phyloP scores from a whole-genome alignment of 2,113 vertebrate species.

The Poecilia latipinna region DNA sequence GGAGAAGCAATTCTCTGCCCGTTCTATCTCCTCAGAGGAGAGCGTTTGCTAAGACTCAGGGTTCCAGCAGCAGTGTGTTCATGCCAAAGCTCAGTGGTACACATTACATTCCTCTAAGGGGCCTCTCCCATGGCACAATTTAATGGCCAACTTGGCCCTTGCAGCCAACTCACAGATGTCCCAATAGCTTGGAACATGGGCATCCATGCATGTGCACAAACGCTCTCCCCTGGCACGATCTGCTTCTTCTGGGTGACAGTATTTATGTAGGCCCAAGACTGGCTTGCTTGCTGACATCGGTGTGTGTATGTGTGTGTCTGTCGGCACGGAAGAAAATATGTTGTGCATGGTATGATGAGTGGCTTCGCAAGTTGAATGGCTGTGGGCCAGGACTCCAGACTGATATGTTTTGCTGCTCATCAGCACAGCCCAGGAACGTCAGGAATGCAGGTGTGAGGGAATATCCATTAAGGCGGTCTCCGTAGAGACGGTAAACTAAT shows the following conservation, averaged over 20 bases:
- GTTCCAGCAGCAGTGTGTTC: conserved; percentile 5
- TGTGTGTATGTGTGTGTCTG: conserved; percentile 33
- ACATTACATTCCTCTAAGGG: conserved; percentile 64
- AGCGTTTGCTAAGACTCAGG: conserved; percentile 23
- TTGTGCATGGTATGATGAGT: conserved; percentile 3
- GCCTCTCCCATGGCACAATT: conserved; percentile 53
- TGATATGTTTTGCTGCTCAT: conserved; percentile 30
- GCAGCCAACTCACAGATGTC: conserved; percentile 66
- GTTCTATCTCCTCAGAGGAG: conserved; percentile 5
- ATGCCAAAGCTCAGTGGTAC: conserved; percentile 59
- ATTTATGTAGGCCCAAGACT: conserved; percentile 31
- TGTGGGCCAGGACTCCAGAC: conserved; percentile 25
- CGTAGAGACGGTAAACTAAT: conserved; percentile 22
- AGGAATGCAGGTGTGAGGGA: neutral
- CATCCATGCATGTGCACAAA: conserved; percentile 56
- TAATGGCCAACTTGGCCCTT: conserved; percentile 66
- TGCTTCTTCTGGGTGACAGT: conserved; percentile 12
- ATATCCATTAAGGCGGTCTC: conserved; percentile 1
- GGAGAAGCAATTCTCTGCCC: neutral
- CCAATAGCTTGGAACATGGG: conserved; percentile 46
- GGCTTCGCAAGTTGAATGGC: conserved; percentile 3
- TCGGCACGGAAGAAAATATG: conserved; percentile 40
- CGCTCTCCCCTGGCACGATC: conserved; percentile 27
- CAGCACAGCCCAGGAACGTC: neutral
- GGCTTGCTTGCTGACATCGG: conserved; percentile 14